phyloP scores from a whole-genome alignment of 2,888 invertebrate genomes.

The Anoplius nigerrimus region DNA sequence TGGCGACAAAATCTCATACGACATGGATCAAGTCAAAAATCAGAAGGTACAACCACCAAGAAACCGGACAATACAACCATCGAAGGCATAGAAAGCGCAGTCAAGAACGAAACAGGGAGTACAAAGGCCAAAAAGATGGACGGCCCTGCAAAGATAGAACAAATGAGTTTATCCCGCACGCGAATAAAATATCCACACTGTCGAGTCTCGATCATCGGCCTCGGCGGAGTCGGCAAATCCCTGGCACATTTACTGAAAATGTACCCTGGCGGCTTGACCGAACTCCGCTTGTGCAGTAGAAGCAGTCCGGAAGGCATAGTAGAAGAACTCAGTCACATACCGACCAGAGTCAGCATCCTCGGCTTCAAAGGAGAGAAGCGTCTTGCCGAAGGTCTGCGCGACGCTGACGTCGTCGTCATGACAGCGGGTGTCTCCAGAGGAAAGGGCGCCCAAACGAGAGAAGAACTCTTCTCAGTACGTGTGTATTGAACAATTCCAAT shows the following conservation, averaged over 20 bases:
- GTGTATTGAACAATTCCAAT: neutral
- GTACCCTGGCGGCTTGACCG: slow-evolving; percentile 26
- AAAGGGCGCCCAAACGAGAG: neutral
- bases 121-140: no score
- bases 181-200: slow-evolving; percentile 17
- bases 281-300: slow-evolving; percentile 31
- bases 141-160: no score
- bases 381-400: neutral
- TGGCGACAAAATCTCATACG: no score
- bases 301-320: slow-evolving; percentile 33
- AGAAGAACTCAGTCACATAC: slow-evolving; percentile 43
- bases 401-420: slow-evolving; percentile 18
- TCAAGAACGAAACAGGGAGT: no score
- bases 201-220: slow-evolving; percentile 31
- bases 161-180: neutral
- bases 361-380: slow-evolving; percentile 20
- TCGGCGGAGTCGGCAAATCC: slow-evolving; percentile 34
- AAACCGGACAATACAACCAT: no score
- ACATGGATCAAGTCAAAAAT: no score
- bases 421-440: slow-evolving; percentile 9
- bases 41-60: no score
- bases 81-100: no score
- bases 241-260: slow-evolving; percentile 34
- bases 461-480: slow-evolving; percentile 8
- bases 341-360: slow-evolving; percentile 29